phyloP scores from a whole-genome alignment of 1,140 invertebrate species.

The Anastrepha obliqua region DNA sequence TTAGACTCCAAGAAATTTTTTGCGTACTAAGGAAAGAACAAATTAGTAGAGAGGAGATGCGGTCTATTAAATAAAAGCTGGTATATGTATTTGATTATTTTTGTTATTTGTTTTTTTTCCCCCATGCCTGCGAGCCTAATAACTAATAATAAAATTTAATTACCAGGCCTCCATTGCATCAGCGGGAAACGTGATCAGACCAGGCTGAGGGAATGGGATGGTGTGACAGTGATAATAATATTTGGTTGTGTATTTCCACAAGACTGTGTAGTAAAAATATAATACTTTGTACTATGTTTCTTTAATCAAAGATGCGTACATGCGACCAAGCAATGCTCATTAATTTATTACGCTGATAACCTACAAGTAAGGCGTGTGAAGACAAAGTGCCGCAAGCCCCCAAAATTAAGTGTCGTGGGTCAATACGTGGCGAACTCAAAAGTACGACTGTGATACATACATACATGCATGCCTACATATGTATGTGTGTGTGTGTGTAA shows the following conservation, averaged over 20 bases:
- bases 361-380: neutral
- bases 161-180: neutral
- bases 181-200: neutral
- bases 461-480: no score
- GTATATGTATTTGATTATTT: no score
- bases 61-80: no score
- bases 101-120: neutral
- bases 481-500: no score
- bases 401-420: neutral
- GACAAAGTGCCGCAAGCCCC: neutral
- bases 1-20: no score
- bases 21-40: no score
- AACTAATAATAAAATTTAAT: conserved; percentile 2
- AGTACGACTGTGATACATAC: neutral
- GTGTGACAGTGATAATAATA: neutral
- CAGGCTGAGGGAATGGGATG: neutral
- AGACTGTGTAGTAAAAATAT: no score
- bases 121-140: neutral
- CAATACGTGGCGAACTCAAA: neutral
- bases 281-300: neutral
- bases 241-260: no score
- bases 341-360: conserved; percentile 19
- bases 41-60: no score
- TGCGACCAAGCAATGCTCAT: neutral
- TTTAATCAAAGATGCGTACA: neutral